A percentile compares a stretch with the other conserved stretches of the same genome.
These are phyloP conservation scores for Knipowitschia caucasica DNA, from an alignment of 2,797 vertebrate species.

Conservation along the genomic window DNA sequence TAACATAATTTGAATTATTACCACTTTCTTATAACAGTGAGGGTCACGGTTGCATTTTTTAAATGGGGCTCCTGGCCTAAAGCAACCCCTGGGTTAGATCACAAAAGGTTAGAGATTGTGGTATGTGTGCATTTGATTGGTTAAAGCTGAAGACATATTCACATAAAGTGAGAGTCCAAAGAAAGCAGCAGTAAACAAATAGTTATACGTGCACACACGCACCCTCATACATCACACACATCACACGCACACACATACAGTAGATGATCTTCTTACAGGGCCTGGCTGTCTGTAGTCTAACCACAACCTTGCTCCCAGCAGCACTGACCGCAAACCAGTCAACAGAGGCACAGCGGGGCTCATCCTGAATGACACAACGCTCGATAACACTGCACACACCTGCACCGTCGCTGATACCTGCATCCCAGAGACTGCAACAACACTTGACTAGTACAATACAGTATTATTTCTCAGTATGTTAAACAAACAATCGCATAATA, in stretches of 20 bases:
- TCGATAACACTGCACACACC: constrained; percentile 75
- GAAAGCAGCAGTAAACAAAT: constrained; percentile 10
- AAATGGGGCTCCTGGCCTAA: too few relatives aligned
- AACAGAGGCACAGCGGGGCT: constrained; percentile 76
- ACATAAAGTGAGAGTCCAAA: neutral
- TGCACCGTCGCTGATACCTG: constrained; percentile 59
- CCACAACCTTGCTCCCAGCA: constrained; percentile 76
- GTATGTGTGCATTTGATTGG: too few relatives aligned
- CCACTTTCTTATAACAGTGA: too few relatives aligned
- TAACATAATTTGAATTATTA: too few relatives aligned
- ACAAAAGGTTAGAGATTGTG: neutral
- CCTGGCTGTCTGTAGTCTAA: constrained; percentile 71
- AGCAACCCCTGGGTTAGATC: neutral
- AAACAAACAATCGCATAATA: too few relatives aligned
- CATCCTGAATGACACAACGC: constrained; percentile 75
- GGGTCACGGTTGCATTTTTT: too few relatives aligned
- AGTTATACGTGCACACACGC: neutral
- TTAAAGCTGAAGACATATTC: neutral
- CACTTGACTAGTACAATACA: constrained; percentile 33
- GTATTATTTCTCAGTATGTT: constrained; percentile 21
- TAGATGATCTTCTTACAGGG: constrained; percentile 71
- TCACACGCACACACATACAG: constrained; percentile 22
- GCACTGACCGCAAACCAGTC: constrained; percentile 82
- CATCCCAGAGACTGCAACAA: constrained; percentile 52
- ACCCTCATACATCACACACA: constrained; percentile 26